Evolutionary conservation across 2,113 vertebrate genomes (phyloP).

Genomic region (Lutjanus erythropterus): DNA sequence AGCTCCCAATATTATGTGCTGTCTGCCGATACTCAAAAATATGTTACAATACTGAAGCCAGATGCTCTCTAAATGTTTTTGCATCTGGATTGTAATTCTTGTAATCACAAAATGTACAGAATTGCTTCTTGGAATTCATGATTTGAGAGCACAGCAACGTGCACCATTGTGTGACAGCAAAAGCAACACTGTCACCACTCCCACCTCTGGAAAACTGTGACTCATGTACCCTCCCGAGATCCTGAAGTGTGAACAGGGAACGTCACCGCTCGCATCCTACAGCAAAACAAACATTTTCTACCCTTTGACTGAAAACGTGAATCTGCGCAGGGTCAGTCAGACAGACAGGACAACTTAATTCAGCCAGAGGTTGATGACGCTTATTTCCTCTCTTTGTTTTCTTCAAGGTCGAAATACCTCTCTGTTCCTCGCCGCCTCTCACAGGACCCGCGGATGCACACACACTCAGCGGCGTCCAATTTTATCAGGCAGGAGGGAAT

Average conservation of each 20-base stretch:
- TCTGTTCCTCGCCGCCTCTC: neutral
- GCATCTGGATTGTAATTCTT: too few species aligned
- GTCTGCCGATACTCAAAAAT: too few species aligned
- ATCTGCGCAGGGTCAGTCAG: neutral
- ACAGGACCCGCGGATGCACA: neutral
- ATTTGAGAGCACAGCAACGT: neutral
- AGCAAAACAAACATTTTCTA: neutral
- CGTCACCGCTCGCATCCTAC: neutral
- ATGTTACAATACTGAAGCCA: too few species aligned
- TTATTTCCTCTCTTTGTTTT: slow-evolving; percentile 2
- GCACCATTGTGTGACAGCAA: neutral
- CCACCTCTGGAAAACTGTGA: neutral
- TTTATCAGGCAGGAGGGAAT: slow-evolving; percentile 13
- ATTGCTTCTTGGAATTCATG: neutral
- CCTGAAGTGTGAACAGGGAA: neutral
- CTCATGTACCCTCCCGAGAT: neutral
- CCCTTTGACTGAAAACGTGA: neutral
- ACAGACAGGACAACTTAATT: neutral
- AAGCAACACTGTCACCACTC: neutral
- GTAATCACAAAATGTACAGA: neutral
- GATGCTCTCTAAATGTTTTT: too few species aligned
- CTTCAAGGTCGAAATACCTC: slow-evolving; percentile 32
- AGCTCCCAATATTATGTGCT: too few species aligned
- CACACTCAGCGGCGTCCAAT: neutral
- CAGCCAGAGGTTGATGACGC: neutral